A percentile compares a stretch with the other conserved stretches of the same genome.
Conservation (phyloP, 2,888 invertebrate genomes). For the Meghimatium bilineatum region DNA sequence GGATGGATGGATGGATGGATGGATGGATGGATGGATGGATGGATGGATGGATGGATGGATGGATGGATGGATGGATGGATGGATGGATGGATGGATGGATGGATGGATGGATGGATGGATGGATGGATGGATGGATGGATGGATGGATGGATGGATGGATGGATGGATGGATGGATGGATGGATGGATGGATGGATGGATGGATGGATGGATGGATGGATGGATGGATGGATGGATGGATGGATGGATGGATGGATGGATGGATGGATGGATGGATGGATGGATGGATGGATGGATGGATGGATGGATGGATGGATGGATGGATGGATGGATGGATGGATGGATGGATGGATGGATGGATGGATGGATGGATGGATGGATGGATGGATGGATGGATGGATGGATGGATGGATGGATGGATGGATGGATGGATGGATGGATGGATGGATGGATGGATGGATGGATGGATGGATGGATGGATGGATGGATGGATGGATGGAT, state of each 20-base stretch:
- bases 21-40: neutral
- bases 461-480: too few relatives aligned
- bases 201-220: constrained; percentile 2
- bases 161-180: constrained; percentile 7
- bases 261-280: neutral
- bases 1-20: neutral
- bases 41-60: neutral
- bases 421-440: constrained; percentile 9
- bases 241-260: neutral
- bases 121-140: neutral
- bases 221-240: neutral
- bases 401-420: constrained; percentile 8
- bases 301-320: constrained; percentile 8
- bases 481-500: neutral
- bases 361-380: constrained; percentile 8
- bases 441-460: constrained; percentile 14
- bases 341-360: constrained; percentile 11
- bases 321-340: constrained; percentile 11
- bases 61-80: neutral
- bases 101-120: neutral
- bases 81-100: neutral
- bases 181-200: constrained; percentile 11
- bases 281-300: neutral
- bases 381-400: constrained; percentile 11
- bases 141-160: neutral